These are phyloP conservation scores for Lepetodrilus schrolli DNA, from an alignment of 2,888 invertebrate species.

Conservation along the genomic window DNA sequence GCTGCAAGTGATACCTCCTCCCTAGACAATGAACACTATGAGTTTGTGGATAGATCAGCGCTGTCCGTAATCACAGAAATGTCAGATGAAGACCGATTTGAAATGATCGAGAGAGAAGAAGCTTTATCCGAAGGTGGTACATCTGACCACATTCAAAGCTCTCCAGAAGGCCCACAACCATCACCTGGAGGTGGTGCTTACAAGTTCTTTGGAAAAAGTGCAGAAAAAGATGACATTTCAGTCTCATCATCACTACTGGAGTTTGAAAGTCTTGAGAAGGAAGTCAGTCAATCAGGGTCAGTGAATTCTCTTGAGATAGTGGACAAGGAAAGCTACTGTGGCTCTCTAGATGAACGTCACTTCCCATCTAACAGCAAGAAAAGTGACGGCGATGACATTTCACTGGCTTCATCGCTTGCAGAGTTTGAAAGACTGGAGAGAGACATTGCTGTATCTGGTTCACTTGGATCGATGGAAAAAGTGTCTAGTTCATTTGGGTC, in stretches of 20 bases:
- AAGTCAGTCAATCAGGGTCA: slow-evolving; percentile 77
- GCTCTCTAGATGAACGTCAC: slow-evolving; percentile 64
- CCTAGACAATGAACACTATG: slow-evolving; percentile 69
- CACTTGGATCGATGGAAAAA: slow-evolving; percentile 83
- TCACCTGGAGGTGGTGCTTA: slow-evolving; percentile 81
- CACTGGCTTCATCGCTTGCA: slow-evolving; percentile 89
- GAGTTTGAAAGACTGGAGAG: slow-evolving; percentile 94
- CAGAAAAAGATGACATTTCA: slow-evolving; percentile 94
- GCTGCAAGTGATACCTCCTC: slow-evolving; percentile 53
- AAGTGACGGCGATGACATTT: slow-evolving; percentile 92
- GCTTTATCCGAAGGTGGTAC: slow-evolving; percentile 80
- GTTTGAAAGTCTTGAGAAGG: slow-evolving; percentile 92
- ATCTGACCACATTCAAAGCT: slow-evolving; percentile 78
- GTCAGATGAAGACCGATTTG: slow-evolving; percentile 70
- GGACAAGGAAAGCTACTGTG: slow-evolving; percentile 61
- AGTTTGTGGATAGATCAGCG: slow-evolving; percentile 67
- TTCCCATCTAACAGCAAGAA: slow-evolving; percentile 74
- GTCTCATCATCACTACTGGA: slow-evolving; percentile 91
- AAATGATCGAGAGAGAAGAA: slow-evolving; percentile 79
- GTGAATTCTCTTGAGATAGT: slow-evolving; percentile 55
- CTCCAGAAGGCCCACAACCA: slow-evolving; percentile 81
- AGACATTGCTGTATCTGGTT: slow-evolving; percentile 78
- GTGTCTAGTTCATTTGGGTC: slow-evolving; percentile 86
- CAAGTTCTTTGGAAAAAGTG: slow-evolving; percentile 85
- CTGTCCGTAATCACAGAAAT: slow-evolving; percentile 69